phyloP scores from a whole-genome alignment of 2,888 invertebrate species.

The Ellobium chinense region DNA sequence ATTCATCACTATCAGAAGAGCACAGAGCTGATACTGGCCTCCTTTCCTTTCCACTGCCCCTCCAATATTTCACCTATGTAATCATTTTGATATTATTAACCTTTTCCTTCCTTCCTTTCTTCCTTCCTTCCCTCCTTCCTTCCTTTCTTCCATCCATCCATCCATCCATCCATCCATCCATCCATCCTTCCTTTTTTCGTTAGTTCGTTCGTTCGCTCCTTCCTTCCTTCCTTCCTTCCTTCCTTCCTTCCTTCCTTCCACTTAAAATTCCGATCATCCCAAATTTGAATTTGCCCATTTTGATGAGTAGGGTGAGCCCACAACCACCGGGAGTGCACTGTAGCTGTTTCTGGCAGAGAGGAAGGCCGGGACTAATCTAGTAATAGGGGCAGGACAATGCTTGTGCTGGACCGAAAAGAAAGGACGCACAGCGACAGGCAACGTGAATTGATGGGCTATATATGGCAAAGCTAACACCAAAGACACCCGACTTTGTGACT shows the following conservation, averaged over 20 bases:
- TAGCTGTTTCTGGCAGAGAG: no score
- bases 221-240: background rate
- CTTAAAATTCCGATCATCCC: background rate
- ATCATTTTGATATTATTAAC: slow-evolving; percentile 3
- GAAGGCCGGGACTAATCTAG: no score
- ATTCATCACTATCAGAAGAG: no score
- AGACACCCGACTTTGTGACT: no score
- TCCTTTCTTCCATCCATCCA: background rate
- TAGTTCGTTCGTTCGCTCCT: background rate
- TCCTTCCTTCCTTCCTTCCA: background rate
- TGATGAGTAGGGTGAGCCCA: no score
- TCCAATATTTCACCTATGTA: background rate
- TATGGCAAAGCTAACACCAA: no score
- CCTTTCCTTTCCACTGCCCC: background rate
- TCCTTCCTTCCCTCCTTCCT: background rate
- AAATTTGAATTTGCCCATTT: no score
- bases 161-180: background rate
- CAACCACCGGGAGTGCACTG: no score
- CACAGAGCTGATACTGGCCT: background rate
- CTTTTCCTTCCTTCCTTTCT: background rate
- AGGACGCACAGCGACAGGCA: no score
- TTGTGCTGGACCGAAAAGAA: no score
- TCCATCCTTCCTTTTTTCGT: background rate
- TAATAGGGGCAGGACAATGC: no score
- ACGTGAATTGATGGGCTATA: no score